Percentiles rank a stretch among this genome's conserved stretches.
Evolutionary conservation across 2,888 invertebrate genomes (phyloP).

Genomic region (Scaptomyza flava): DNA sequence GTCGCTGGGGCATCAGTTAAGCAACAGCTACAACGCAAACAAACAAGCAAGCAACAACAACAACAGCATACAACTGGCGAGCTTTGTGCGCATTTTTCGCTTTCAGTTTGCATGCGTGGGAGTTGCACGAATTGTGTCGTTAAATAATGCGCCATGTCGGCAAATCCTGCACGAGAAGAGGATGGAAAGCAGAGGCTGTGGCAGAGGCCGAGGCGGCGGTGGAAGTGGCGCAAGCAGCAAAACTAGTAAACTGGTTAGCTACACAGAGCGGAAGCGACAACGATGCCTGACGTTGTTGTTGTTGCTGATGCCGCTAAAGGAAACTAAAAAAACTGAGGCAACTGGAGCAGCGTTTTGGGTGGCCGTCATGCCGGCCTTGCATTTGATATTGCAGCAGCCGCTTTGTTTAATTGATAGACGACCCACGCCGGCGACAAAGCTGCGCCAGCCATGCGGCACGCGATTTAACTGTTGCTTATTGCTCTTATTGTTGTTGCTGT

Average conservation of each 20-base stretch:
- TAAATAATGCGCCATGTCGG: slow-evolving; percentile 75
- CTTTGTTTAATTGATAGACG: slow-evolving; percentile 77
- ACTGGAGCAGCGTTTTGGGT: slow-evolving; percentile 77
- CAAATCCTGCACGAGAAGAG: slow-evolving; percentile 67
- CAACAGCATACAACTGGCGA: slow-evolving; percentile 29
- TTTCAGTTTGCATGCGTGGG: slow-evolving; percentile 80
- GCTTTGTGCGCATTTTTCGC: slow-evolving; percentile 73
- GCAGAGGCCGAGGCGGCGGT: neutral
- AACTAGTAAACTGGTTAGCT: slow-evolving; percentile 46
- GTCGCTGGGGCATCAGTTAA: slow-evolving; percentile 79
- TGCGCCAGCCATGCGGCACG: slow-evolving; percentile 63
- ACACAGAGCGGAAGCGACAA: slow-evolving; percentile 55
- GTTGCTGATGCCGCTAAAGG: slow-evolving; percentile 60
- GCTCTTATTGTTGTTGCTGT: slow-evolving; percentile 16
- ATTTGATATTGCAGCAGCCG: slow-evolving; percentile 74
- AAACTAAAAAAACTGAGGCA: slow-evolving; percentile 40
- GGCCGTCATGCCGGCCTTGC: slow-evolving; percentile 74
- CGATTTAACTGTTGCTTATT: slow-evolving; percentile 65
- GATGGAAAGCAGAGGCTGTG: slow-evolving; percentile 1
- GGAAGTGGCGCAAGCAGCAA: slow-evolving; percentile 4
- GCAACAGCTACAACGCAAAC: slow-evolving; percentile 41
- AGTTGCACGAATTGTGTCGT: slow-evolving; percentile 81
- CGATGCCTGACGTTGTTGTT: slow-evolving; percentile 29
- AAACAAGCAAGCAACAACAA: slow-evolving; percentile 22
- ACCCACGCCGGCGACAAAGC: slow-evolving; percentile 66